phyloP scores from a whole-genome alignment of 2,113 vertebrate genomes.

The Eurypyga helias region DNA sequence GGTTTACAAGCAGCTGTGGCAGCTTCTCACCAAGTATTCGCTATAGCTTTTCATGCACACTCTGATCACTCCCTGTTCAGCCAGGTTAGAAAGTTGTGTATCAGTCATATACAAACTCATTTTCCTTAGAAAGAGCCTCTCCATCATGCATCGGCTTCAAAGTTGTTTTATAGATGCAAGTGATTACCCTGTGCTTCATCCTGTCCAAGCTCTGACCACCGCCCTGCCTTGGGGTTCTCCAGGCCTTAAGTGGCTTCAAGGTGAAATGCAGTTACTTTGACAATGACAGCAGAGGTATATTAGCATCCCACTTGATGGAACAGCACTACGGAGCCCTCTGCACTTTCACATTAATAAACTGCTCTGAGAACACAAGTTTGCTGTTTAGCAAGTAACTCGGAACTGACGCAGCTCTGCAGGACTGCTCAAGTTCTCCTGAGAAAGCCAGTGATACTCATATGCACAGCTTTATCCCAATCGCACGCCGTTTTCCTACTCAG shows the following conservation, averaged over 20 bases:
- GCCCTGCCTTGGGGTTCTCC: neutral
- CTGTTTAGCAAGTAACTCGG: neutral
- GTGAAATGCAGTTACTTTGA: neutral
- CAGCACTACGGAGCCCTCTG: neutral
- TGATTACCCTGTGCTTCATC: neutral
- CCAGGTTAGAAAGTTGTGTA: neutral
- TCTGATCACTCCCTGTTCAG: neutral
- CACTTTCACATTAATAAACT: neutral
- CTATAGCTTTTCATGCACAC: neutral
- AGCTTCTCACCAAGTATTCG: neutral
- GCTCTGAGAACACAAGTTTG: neutral
- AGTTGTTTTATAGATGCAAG: neutral
- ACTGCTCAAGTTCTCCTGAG: neutral
- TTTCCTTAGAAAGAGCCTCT: neutral
- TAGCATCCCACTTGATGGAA: neutral
- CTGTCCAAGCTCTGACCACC: neutral
- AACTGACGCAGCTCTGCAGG: rapidly evolving
- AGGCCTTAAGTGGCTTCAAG: neutral
- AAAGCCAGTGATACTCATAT: neutral
- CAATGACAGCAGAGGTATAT: neutral
- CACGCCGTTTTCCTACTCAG: neutral
- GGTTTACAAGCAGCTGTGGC: neutral
- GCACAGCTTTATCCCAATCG: neutral
- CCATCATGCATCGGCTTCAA: neutral
- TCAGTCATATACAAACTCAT: neutral